Conservation (phyloP, 1,140 invertebrate genomes). For the Spodoptera frugiperda region DNA sequence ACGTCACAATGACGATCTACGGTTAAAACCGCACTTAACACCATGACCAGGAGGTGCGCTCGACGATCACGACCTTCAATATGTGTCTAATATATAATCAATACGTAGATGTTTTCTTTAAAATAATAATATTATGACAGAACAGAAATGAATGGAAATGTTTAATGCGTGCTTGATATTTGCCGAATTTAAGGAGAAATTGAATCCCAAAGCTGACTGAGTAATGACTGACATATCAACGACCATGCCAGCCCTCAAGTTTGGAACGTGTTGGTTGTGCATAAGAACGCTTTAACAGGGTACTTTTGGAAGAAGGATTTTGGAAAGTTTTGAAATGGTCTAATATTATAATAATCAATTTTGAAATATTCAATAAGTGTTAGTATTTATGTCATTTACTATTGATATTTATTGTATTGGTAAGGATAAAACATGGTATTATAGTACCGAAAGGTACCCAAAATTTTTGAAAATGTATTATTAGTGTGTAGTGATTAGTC, state of each 20-base stretch:
- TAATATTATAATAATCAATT: background rate
- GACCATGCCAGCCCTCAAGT: background rate
- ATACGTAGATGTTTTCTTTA: background rate
- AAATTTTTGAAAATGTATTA: constrained; percentile 14
- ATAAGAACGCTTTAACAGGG: background rate
- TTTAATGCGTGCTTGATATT: too few species aligned
- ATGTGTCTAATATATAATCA: background rate
- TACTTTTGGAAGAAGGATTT: background rate
- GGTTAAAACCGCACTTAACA: background rate
- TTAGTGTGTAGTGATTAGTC: background rate
- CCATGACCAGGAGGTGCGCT: background rate
- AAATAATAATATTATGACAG: too few species aligned
- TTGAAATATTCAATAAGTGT: too few species aligned
- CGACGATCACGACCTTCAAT: background rate
- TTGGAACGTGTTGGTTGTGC: background rate
- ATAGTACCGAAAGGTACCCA: background rate
- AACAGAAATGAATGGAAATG: too few species aligned
- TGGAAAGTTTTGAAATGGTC: background rate
- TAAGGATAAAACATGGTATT: constrained; percentile 3
- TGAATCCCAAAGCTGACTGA: constrained; percentile 1
- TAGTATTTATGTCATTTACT: too few species aligned
- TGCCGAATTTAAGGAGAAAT: background rate
- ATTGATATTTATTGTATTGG: background rate
- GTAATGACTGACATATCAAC: background rate
- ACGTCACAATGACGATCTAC: background rate